These are phyloP conservation scores for Mesorhabditis spiculigera DNA, from an alignment of 2,888 invertebrate genomes.

Conservation along the genomic window DNA sequence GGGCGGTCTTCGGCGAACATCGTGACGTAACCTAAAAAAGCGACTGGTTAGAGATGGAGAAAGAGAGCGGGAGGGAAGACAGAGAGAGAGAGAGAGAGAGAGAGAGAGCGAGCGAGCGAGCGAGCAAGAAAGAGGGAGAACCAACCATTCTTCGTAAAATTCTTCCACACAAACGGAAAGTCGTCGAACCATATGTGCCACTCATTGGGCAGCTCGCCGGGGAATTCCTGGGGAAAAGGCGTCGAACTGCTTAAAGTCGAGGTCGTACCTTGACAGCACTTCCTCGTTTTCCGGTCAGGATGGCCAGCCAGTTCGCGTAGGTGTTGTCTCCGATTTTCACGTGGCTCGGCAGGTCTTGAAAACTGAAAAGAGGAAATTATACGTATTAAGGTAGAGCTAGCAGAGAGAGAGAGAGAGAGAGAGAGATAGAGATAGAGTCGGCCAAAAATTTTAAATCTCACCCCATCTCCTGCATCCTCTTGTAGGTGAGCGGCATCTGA, in stretches of 20 bases:
- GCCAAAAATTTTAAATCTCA: not conserved
- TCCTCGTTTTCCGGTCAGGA: constrained; percentile 52
- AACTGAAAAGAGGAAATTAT: constrained; percentile 9
- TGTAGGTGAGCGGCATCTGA: constrained; percentile 44
- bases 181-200: constrained; percentile 43
- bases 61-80: no score
- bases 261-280: constrained; percentile 15
- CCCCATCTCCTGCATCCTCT: constrained; percentile 33
- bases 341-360: constrained; percentile 43
- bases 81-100: no score
- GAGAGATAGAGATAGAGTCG: no score
- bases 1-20: constrained; percentile 60
- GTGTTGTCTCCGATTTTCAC: constrained; percentile 61
- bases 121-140: not conserved
- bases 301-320: constrained; percentile 57
- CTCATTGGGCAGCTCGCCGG: constrained; percentile 33
- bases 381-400: no score
- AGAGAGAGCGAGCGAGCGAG: no score
- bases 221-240: constrained; percentile 29
- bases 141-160: constrained; percentile 25
- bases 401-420: no score
- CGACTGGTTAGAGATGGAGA: not conserved
- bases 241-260: not conserved
- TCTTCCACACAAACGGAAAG: constrained; percentile 35
- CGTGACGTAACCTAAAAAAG: constrained; percentile 55